Conservation (phyloP, 2,797 vertebrate species). For the Buceros bicornis region DNA sequence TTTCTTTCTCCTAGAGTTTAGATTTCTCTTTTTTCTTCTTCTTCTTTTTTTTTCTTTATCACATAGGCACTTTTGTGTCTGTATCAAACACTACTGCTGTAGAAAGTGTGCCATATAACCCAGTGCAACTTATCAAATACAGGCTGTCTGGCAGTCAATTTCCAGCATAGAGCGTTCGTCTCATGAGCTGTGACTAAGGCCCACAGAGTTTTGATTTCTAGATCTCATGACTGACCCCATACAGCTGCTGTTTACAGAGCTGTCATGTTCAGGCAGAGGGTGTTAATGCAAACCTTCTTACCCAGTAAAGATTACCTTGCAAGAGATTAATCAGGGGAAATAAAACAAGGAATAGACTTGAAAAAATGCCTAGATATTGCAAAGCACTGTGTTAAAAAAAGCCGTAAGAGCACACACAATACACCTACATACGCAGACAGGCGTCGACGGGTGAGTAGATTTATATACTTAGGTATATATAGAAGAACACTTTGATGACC, state of each 20-base stretch:
- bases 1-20: neutral
- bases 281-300: constrained; percentile 35
- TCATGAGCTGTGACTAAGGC: neutral
- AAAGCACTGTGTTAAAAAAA: neutral
- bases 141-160: constrained; percentile 33
- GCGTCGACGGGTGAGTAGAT: neutral
- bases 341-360: neutral
- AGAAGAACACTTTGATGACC: neutral
- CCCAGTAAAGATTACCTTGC: neutral
- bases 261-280: neutral
- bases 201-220: constrained; percentile 60
- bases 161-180: constrained; percentile 1
- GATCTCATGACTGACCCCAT: constrained; percentile 14
- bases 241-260: constrained; percentile 43
- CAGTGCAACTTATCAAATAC: constrained; percentile 24
- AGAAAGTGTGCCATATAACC: constrained; percentile 11
- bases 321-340: constrained; percentile 30
- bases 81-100: neutral
- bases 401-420: neutral
- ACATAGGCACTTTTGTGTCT: neutral
- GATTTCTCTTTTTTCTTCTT: neutral
- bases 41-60: neutral
- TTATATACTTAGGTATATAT: neutral
- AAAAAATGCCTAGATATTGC: neutral
- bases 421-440: neutral